Conservation (phyloP, 2,797 vertebrate genomes). For the Buphagus erythrorhynchus region DNA sequence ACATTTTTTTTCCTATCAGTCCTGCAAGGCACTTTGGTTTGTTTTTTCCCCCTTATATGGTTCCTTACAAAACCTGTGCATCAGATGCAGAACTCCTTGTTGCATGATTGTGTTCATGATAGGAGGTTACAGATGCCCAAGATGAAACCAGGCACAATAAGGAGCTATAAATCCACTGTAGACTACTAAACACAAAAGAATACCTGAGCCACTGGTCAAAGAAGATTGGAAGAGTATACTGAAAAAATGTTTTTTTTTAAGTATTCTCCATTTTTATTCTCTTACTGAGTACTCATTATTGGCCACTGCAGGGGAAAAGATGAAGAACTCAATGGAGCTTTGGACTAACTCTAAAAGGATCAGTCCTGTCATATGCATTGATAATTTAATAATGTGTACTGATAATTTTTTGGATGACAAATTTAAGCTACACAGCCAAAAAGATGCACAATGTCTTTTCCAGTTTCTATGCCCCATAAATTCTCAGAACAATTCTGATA, state of each 20-base stretch:
- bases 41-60: rapidly evolving
- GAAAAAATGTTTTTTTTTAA: neutral
- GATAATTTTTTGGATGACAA: neutral
- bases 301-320: neutral
- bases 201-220: neutral
- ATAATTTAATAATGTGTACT: neutral
- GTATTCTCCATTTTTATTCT: neutral
- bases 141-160: neutral
- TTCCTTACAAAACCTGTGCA: neutral
- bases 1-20: neutral
- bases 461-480: neutral
- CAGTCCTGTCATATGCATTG: neutral
- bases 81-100: neutral
- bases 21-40: neutral
- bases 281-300: neutral
- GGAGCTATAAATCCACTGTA: neutral
- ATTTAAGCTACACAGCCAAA: neutral
- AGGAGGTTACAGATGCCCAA: neutral
- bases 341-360: neutral
- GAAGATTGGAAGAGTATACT: neutral
- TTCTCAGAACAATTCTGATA: neutral
- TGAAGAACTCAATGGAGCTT: neutral
- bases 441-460: neutral
- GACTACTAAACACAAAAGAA: neutral
- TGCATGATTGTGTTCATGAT: neutral